Percentiles rank a stretch among this genome's conserved stretches.
Conservation (phyloP, 2,797 vertebrate genomes). For the Lerista edwardsae region DNA sequence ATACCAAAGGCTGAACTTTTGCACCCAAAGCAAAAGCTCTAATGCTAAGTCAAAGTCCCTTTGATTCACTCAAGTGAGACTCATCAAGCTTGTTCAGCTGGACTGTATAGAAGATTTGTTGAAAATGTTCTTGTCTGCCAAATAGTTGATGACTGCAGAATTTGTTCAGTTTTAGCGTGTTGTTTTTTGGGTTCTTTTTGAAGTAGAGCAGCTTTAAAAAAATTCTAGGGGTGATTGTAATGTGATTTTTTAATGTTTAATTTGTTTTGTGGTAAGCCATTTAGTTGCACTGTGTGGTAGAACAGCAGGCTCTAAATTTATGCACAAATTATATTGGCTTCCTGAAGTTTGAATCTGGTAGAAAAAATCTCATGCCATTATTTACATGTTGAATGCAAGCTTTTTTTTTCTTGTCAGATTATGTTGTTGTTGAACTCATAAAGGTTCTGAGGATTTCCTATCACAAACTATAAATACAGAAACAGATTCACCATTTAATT, state of each 20-base stretch:
- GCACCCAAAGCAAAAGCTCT: too few species aligned
- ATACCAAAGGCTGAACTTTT: too few species aligned
- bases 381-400: not conserved
- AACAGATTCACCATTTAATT: not conserved
- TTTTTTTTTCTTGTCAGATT: not conserved
- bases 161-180: not conserved
- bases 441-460: not conserved
- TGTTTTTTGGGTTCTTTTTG: not conserved
- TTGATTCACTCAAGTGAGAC: too few species aligned
- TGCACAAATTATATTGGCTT: not conserved
- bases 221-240: not conserved
- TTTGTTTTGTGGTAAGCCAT: not conserved
- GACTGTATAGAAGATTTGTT: not conserved
- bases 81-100: not conserved
- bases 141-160: not conserved
- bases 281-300: not conserved
- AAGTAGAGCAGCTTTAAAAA: not conserved
- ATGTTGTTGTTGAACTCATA: not conserved
- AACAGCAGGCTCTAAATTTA: not conserved
- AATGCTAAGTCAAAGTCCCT: too few species aligned
- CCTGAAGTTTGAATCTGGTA: not conserved
- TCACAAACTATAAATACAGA: not conserved
- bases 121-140: not conserved
- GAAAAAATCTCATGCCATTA: not conserved
- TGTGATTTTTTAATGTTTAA: not conserved